Conservation (phyloP, 2,888 invertebrate species). For the Onchidella celtica region DNA sequence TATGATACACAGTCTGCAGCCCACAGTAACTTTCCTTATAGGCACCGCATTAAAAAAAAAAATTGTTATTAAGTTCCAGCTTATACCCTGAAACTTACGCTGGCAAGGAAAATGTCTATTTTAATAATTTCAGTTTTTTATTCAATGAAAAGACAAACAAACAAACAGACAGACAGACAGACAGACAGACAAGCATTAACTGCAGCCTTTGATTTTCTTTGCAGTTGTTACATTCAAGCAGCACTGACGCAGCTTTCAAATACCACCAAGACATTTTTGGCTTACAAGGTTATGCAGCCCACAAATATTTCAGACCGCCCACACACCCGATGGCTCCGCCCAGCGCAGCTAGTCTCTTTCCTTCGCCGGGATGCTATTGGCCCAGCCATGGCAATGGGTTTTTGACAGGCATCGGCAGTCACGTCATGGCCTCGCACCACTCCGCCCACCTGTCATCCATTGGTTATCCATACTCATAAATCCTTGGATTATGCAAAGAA, state of each 20-base stretch:
- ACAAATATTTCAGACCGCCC: conserved; percentile 44
- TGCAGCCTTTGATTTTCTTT: no score
- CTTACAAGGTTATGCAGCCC: conserved; percentile 33
- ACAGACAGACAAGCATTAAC: no score
- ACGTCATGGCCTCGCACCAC: conserved; percentile 42
- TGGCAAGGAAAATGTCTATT: no score
- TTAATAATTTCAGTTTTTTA: no score
- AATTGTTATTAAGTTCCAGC: no score
- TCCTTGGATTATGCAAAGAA: neutral
- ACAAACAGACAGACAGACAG: no score
- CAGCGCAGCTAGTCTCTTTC: conserved; percentile 32
- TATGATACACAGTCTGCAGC: no score
- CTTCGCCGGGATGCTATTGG: conserved; percentile 40
- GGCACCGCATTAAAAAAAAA: no score
- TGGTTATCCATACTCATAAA: conserved; percentile 44
- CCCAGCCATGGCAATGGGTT: conserved; percentile 39
- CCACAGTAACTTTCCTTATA: no score
- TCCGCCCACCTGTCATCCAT: conserved; percentile 39
- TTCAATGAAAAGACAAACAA: no score
- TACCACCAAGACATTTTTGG: conserved; percentile 45
- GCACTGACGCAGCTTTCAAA: conserved; percentile 43
- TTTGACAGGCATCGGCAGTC: conserved; percentile 38
- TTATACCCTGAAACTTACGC: no score
- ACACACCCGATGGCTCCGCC: conserved; percentile 36
- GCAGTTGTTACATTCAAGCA: conserved; percentile 42